Conservation (phyloP, 2,797 vertebrate species). For the Tachyglossus aculeatus region DNA sequence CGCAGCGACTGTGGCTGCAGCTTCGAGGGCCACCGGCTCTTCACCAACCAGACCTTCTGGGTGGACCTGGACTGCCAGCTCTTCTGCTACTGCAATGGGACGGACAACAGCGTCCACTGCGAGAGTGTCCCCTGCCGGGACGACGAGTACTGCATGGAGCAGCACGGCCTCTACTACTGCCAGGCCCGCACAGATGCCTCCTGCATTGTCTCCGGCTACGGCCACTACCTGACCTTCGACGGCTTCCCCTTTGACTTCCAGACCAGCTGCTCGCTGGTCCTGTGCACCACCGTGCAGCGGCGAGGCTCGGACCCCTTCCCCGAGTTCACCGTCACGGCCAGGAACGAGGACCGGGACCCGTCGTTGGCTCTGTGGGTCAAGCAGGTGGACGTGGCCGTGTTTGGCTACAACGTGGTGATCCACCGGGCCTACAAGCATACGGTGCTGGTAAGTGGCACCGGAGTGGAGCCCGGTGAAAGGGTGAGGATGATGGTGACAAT, state of each 20-base stretch:
- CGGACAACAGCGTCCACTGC: conserved; percentile 93
- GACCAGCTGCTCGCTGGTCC: conserved; percentile 89
- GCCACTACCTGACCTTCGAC: conserved; percentile 92
- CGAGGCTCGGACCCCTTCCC: conserved; percentile 73
- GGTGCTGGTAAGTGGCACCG: conserved; percentile 82
- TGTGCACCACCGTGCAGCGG: conserved; percentile 81
- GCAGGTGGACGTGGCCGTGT: conserved; percentile 89
- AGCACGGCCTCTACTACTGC: conserved; percentile 86
- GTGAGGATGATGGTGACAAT: fast-evolving
- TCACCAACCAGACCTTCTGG: conserved; percentile 96
- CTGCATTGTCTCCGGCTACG: conserved; percentile 90
- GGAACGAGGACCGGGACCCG: conserved; percentile 93
- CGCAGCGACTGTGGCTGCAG: conserved; percentile 90
- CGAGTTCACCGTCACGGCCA: conserved; percentile 81
- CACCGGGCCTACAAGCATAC: conserved; percentile 94
- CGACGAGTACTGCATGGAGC: conserved; percentile 91
- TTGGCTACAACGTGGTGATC: conserved; percentile 89
- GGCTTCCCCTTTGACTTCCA: conserved; percentile 93
- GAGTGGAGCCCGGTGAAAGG: neutral
- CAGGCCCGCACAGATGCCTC: conserved; percentile 87
- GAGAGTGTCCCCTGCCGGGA: conserved; percentile 83
- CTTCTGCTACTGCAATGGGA: conserved; percentile 95
- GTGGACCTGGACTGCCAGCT: conserved; percentile 93
- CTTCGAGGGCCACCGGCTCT: conserved; percentile 85
- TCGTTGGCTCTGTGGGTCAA: conserved; percentile 94